Base-by-base conservation (phyloP, 2,113 vertebrate genomes). In the Saccopteryx bilineata region DNA sequence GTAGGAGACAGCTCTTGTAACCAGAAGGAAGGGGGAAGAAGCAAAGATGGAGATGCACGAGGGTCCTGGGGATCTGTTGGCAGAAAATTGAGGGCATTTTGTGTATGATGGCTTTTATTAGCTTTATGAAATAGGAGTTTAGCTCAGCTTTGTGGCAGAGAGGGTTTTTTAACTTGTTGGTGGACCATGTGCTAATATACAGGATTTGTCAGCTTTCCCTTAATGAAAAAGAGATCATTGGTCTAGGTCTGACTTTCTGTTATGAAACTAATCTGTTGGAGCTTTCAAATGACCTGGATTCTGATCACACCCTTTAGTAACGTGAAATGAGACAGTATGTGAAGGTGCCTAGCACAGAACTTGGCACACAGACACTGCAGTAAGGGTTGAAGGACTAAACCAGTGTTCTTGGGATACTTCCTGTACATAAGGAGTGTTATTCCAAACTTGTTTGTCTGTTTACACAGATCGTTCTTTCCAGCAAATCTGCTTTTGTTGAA, bases 401-500 rank as follows among this genome's bases (percentile, higher is more conserved):
- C 6, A 31, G 24, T 93, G 75, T 90, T 96, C 82, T 82, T 80
- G 33, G 93, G 72, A 87, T 58, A 90, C 33, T 76, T 78, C 58
- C 72, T 83, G 10, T 92, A 78, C 93, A 80, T 91, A 79, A 31
- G 71, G 74, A 72, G 39, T 15, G 18, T 92, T 56, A 86, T 91
- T 90, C 39, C 80, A 93, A 68, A 92, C 82, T 95, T 87, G 74
- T 91, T 91, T 93, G 61, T 89, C 90, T 96, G 23, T 81, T 95
- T 86, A 72, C 39, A 85, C 39, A 74, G 78, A 61, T 96, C 61
- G 39, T 95, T 96, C 74, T 96, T 95, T 95, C 46, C 12, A 23
- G 89, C 61, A 92, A 95, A 95, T 60, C 82, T 91, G 28, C 13
- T 96, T 96, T 95, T 96, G 66, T 89, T 93, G 90, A 24, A 3